Percentiles rank a stretch among this genome's conserved stretches.
These are phyloP conservation scores for Drosophila meridionalis DNA, from an alignment of 2,888 invertebrate species.

Conservation along the genomic window DNA sequence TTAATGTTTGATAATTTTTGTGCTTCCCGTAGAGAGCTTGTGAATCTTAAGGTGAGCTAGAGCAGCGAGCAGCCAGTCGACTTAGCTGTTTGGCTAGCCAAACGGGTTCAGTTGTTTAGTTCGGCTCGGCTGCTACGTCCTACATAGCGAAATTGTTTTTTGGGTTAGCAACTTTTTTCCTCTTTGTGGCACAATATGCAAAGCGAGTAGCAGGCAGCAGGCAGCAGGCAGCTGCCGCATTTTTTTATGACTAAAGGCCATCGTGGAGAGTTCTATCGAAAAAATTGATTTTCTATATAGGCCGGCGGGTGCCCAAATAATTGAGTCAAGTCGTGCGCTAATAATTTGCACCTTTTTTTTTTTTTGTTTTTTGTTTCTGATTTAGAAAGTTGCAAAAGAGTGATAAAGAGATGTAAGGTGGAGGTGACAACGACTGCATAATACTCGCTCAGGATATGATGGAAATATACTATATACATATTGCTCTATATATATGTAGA, in stretches of 20 bases:
- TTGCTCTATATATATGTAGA: no score
- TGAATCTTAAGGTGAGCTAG: conserved; percentile 51
- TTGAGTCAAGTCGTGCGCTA: conserved; percentile 66
- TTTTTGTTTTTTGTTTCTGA: conserved; percentile 36
- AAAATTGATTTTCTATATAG: conserved; percentile 70
- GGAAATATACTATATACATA: background rate
- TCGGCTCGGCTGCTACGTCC: conserved; percentile 9
- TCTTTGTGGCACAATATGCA: conserved; percentile 53
- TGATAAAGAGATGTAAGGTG: conserved; percentile 18
- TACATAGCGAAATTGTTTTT: conserved; percentile 49
- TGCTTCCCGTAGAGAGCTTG: conserved; percentile 42
- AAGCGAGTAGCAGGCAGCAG: conserved; percentile 36
- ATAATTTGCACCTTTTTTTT: conserved; percentile 76
- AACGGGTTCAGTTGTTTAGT: conserved; percentile 69
- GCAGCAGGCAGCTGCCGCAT: conserved; percentile 7
- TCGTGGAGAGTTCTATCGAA: conserved; percentile 58
- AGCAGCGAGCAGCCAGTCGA: background rate
- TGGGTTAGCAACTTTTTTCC: conserved; percentile 62
- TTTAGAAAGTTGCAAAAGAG: conserved; percentile 69
- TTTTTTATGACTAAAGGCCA: conserved; percentile 51
- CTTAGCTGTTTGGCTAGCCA: conserved; percentile 45
- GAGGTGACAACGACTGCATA: background rate
- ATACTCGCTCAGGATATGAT: background rate
- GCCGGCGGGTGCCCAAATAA: conserved; percentile 52
- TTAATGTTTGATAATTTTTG: conserved; percentile 59